A percentile compares a stretch with the other conserved stretches of the same genome.
Conservation (phyloP, 1,140 invertebrate genomes). For the Eupristina koningsbergeri region DNA sequence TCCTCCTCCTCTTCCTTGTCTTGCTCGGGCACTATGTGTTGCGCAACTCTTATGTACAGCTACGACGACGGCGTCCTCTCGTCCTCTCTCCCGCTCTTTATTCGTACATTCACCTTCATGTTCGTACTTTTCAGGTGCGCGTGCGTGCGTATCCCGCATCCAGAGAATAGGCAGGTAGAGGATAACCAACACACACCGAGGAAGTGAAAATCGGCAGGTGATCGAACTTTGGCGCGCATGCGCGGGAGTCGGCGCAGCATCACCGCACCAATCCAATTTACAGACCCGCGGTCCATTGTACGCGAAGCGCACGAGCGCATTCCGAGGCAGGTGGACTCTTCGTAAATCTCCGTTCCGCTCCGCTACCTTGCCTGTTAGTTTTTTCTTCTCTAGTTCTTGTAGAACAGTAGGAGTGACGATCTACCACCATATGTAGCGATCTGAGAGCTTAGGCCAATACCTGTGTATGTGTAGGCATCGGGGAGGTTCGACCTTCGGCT, state of each 20-base stretch:
- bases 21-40: not conserved
- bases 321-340: conserved; percentile 46
- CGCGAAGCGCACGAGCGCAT: conserved; percentile 22
- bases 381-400: not conserved
- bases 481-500: conserved; percentile 40
- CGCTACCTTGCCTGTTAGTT: not conserved
- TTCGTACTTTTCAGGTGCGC: conserved; percentile 19
- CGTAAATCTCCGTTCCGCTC: conserved; percentile 47
- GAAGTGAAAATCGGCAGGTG: conserved; percentile 45
- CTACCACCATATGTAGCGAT: conserved; percentile 17
- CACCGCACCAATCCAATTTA: conserved; percentile 44
- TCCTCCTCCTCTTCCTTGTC: not conserved
- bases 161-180: not conserved
- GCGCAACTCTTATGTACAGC: conserved; percentile 39
- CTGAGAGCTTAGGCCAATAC: conserved; percentile 26
- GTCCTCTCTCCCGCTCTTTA: not conserved
- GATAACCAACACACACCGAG: no score
- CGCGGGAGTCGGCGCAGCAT: conserved; percentile 1
- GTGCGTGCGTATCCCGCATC: not conserved
- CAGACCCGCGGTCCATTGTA: conserved; percentile 44
- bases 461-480: not conserved
- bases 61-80: not conserved
- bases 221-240: not conserved
- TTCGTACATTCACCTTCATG: conserved; percentile 12
- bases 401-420: conserved; percentile 19